These are phyloP conservation scores for Volucella bombylans DNA, from an alignment of 2,888 invertebrate genomes.

Conservation along the genomic window DNA sequence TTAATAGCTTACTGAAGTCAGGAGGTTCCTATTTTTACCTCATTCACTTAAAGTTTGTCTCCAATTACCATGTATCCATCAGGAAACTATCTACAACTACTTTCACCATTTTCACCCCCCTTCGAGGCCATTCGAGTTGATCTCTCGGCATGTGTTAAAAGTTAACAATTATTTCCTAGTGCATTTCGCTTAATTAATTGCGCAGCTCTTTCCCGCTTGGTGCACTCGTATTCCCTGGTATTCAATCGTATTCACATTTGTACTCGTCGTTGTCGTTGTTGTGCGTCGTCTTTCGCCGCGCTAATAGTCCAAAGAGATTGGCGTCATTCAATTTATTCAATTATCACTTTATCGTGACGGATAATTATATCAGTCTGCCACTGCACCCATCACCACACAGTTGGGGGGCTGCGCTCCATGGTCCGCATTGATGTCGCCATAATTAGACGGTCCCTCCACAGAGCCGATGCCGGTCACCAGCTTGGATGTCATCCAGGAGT, in stretches of 20 bases:
- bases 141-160: background rate
- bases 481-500: constrained; percentile 27
- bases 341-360: constrained; percentile 68
- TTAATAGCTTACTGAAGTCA: too few relatives aligned
- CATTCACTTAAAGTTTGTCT: too few relatives aligned
- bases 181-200: constrained; percentile 43
- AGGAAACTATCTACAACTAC: background rate
- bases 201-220: constrained; percentile 4
- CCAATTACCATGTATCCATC: background rate
- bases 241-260: too few relatives aligned
- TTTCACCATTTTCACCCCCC: constrained; percentile 12
- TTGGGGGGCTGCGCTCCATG: constrained; percentile 8
- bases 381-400: background rate
- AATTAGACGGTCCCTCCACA: constrained; percentile 32
- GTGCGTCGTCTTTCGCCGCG: too few relatives aligned
- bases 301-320: constrained; percentile 46
- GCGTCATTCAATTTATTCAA: constrained; percentile 71
- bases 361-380: constrained; percentile 55
- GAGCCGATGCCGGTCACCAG: background rate
- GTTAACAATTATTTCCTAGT: constrained; percentile 23
- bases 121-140: background rate
- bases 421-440: constrained; percentile 53
- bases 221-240: background rate
- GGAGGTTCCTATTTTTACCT: too few relatives aligned
- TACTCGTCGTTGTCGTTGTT: too few relatives aligned